A percentile compares a stretch with the other conserved stretches of the same genome.
Conservation (phyloP, 2,113 vertebrate genomes). For the Pelodiscus sinensis region DNA sequence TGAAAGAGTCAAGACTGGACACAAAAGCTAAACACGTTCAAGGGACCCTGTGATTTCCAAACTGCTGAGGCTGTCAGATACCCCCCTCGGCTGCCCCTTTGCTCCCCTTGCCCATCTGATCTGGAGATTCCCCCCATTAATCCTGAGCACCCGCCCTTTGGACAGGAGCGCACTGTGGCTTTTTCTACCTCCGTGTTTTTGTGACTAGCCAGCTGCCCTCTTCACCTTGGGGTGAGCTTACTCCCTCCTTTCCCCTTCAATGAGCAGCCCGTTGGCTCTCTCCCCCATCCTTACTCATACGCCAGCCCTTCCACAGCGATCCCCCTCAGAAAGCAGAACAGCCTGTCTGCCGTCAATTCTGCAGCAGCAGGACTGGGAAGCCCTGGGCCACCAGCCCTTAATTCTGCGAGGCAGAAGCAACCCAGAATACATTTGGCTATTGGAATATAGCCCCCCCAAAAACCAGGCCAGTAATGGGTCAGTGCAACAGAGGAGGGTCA, state of each 20-base stretch:
- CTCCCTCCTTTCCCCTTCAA: neutral
- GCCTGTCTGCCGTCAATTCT: neutral
- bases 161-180: neutral
- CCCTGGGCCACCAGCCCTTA: neutral
- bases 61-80: slow-evolving; percentile 48
- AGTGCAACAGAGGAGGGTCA: neutral
- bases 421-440: neutral
- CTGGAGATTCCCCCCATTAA: neutral
- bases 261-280: neutral
- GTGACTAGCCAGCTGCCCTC: neutral
- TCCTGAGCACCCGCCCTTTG: neutral
- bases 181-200: neutral
- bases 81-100: too few species aligned
- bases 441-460: neutral
- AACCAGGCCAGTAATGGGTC: neutral
- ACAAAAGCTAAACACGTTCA: slow-evolving; percentile 47
- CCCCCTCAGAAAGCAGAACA: neutral
- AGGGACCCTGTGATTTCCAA: slow-evolving; percentile 54
- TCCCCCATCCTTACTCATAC: neutral
- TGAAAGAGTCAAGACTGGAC: slow-evolving; percentile 43
- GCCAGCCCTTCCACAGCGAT: neutral
- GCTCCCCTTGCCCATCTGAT: neutral
- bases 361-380: neutral
- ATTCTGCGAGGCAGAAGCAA: neutral
- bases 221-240: neutral